These are phyloP conservation scores for Eubucco bourcierii DNA, from an alignment of 2,113 vertebrate genomes.

Conservation along the genomic window DNA sequence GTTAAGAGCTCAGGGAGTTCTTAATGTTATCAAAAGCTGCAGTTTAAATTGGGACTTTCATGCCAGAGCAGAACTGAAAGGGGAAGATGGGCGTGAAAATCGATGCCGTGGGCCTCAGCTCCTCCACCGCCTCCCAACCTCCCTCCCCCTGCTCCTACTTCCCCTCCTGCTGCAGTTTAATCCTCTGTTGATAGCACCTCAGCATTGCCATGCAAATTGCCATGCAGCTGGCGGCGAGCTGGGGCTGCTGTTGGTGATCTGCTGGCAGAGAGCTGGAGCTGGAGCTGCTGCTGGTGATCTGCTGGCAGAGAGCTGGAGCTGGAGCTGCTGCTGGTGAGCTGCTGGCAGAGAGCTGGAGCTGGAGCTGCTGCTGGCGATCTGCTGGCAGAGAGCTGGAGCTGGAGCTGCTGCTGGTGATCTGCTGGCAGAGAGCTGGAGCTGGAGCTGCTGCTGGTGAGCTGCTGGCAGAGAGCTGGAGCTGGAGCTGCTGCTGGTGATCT, in stretches of 20 bases:
- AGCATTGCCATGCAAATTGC: neutral
- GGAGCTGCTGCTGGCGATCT: no score
- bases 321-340: neutral
- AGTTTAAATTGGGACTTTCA: slow-evolving; percentile 43
- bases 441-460: no score
- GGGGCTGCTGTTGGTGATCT: neutral
- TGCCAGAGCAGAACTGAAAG: slow-evolving; percentile 43
- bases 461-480: no score
- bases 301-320: accelerated
- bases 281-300: neutral
- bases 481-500: no score
- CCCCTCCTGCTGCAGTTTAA: neutral
- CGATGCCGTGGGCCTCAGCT: neutral
- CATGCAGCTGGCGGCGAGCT: accelerated
- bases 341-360: no score
- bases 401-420: no score
- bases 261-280: neutral
- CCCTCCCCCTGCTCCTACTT: neutral
- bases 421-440: no score
- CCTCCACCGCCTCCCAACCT: neutral
- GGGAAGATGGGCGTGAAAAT: slow-evolving; percentile 48
- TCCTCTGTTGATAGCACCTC: slow-evolving; percentile 17
- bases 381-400: neutral
- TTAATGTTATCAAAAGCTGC: slow-evolving; percentile 33
- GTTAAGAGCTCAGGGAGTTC: slow-evolving; percentile 49